These are phyloP conservation scores for Odontomyia ornata DNA, from an alignment of 2,888 invertebrate species.

Conservation along the genomic window DNA sequence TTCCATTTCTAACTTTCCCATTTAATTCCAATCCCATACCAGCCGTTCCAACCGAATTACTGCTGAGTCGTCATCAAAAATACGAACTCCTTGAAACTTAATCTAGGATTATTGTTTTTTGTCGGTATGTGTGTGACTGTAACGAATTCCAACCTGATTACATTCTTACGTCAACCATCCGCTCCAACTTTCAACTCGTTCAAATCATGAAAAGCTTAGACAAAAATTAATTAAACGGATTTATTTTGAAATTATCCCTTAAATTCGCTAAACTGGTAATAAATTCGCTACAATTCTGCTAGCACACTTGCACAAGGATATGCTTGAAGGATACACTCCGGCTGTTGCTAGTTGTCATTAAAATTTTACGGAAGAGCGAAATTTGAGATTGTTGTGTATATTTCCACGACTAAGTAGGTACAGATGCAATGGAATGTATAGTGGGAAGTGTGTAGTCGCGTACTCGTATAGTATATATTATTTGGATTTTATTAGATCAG, in stretches of 20 bases:
- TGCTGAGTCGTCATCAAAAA: not conserved
- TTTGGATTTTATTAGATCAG: constrained; percentile 34
- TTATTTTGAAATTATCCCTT: constrained; percentile 27
- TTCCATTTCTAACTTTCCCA: too few species aligned
- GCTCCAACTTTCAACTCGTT: not conserved
- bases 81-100: not conserved
- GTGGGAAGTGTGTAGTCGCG: not conserved
- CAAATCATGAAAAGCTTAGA: constrained; percentile 29
- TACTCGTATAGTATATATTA: not conserved
- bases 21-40: too few species aligned
- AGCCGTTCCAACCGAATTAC: too few species aligned
- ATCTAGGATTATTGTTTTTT: not conserved
- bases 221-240: constrained; percentile 34
- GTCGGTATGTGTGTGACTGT: not conserved
- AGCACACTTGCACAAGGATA: not conserved
- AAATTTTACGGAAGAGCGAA: constrained; percentile 2
- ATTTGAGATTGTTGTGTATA: constrained; percentile 7
- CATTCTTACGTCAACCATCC: not conserved
- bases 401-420: too few species aligned
- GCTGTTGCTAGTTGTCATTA: constrained; percentile 30
- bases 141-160: constrained; percentile 14
- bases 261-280: constrained; percentile 29
- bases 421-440: too few species aligned
- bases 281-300: not conserved
- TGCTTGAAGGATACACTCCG: not conserved